A percentile compares a stretch with the other conserved stretches of the same genome.
Conservation (phyloP, 2,888 invertebrate genomes). For the Amblyjoppa fuscipennis region DNA sequence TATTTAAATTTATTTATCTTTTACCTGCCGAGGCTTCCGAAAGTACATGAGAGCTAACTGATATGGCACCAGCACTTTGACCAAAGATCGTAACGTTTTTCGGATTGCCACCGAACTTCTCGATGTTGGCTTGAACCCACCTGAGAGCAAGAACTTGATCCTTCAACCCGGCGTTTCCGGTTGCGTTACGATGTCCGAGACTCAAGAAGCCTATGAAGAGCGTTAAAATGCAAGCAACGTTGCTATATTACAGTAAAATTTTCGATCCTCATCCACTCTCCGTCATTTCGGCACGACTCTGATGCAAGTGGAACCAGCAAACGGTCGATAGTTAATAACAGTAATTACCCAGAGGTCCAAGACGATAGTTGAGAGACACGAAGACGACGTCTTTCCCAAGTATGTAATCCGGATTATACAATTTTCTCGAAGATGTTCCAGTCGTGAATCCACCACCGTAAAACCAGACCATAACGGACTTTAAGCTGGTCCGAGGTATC, state of each 20-base stretch:
- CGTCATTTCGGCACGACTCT: no score
- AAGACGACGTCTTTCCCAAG: slow-evolving; percentile 72
- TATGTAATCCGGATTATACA: slow-evolving; percentile 74
- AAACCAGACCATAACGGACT: slow-evolving; percentile 74
- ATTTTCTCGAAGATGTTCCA: slow-evolving; percentile 24
- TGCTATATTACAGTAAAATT: no score
- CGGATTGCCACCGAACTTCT: slow-evolving; percentile 86
- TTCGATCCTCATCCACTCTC: no score
- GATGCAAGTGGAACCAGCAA: no score
- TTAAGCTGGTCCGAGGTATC: neutral
- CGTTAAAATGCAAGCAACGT: no score
- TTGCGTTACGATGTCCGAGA: slow-evolving; percentile 70
- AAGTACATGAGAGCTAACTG: slow-evolving; percentile 71
- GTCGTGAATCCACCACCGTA: slow-evolving; percentile 68
- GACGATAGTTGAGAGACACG: slow-evolving; percentile 74
- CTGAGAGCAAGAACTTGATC: slow-evolving; percentile 86
- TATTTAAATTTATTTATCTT: neutral
- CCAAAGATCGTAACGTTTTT: slow-evolving; percentile 87
- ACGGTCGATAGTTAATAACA: no score
- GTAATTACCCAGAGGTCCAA: slow-evolving; percentile 72
- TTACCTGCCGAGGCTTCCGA: slow-evolving; percentile 72
- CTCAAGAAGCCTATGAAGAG: slow-evolving; percentile 69
- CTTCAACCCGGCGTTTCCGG: slow-evolving; percentile 79
- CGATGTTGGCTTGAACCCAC: slow-evolving; percentile 86
- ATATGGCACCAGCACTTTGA: slow-evolving; percentile 86